These are phyloP conservation scores for Syndactyla subalaris DNA, from an alignment of 2,797 vertebrate genomes.

Conservation along the genomic window DNA sequence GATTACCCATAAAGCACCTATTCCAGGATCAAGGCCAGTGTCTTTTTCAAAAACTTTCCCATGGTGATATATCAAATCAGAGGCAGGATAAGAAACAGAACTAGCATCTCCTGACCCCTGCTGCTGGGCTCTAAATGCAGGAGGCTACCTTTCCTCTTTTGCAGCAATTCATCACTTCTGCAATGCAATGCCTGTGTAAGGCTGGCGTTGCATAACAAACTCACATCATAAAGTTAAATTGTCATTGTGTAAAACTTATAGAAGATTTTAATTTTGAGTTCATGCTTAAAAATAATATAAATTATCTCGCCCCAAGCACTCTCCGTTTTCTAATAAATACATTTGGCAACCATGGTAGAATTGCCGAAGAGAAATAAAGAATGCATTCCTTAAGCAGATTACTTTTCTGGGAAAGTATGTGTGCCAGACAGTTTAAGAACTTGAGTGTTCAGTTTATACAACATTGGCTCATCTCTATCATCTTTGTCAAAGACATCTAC, in stretches of 20 bases:
- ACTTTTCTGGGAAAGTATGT: conserved; percentile 58
- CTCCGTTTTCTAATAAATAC: conserved; percentile 47
- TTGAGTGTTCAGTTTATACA: conserved; percentile 58
- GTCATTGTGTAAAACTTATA: background rate
- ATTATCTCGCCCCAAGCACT: conserved; percentile 2
- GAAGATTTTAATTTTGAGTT: conserved; percentile 12
- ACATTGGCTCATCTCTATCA: conserved; percentile 59
- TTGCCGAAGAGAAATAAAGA: conserved; percentile 24
- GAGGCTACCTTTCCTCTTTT: conserved; percentile 51
- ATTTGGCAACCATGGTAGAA: conserved; percentile 7
- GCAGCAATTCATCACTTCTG: conserved; percentile 44
- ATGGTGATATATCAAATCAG: conserved; percentile 68
- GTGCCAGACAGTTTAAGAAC: conserved; percentile 64
- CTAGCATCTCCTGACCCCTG: conserved; percentile 71
- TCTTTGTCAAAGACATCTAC: conserved; percentile 40
- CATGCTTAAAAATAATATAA: conserved; percentile 25
- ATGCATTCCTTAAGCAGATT: conserved; percentile 54
- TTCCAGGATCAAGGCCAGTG: conserved; percentile 68
- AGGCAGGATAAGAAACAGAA: conserved; percentile 62
- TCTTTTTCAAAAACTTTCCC: conserved; percentile 67
- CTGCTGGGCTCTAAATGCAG: conserved; percentile 57
- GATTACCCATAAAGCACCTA: conserved; percentile 68
- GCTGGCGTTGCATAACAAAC: conserved; percentile 27
- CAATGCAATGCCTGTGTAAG: background rate
- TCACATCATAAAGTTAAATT: background rate